A percentile compares a stretch with the other conserved stretches of the same genome.
Evolutionary conservation across 2,113 vertebrate genomes (phyloP).

Genomic region (Clarias batrachus): DNA sequence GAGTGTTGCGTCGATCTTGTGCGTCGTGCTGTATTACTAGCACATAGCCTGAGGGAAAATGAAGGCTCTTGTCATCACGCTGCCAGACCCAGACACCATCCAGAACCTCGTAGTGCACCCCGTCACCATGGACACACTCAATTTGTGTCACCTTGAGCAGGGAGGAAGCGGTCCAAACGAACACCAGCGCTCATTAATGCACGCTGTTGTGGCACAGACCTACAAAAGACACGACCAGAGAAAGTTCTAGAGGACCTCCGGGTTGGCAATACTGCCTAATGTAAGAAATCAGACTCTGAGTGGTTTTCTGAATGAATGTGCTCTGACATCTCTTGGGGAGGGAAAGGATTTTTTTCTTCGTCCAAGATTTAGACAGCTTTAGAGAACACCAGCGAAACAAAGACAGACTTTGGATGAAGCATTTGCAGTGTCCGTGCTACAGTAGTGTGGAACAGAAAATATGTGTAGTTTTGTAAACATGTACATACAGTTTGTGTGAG

Average conservation of each 20-base stretch:
- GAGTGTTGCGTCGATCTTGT: background rate
- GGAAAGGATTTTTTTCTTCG: background rate
- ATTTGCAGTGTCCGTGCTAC: background rate
- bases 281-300: constrained; percentile 13
- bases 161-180: background rate
- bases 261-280: background rate
- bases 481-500: background rate
- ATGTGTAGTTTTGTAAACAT: background rate
- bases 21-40: background rate
- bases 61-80: background rate
- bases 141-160: constrained; percentile 29
- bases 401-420: background rate
- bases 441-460: background rate
- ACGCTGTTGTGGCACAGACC: background rate
- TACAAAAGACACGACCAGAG: background rate
- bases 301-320: background rate
- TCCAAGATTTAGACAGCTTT: background rate
- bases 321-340: background rate
- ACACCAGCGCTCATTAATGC: constrained; percentile 6
- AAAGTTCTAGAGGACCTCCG: background rate
- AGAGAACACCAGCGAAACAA: background rate
- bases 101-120: constrained; percentile 1
- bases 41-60: constrained; percentile 9
- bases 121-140: constrained; percentile 35
- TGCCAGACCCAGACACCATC: constrained; percentile 10